phyloP scores from a whole-genome alignment of 2,113 vertebrate species.

The Gasterosteus aculeatus region DNA sequence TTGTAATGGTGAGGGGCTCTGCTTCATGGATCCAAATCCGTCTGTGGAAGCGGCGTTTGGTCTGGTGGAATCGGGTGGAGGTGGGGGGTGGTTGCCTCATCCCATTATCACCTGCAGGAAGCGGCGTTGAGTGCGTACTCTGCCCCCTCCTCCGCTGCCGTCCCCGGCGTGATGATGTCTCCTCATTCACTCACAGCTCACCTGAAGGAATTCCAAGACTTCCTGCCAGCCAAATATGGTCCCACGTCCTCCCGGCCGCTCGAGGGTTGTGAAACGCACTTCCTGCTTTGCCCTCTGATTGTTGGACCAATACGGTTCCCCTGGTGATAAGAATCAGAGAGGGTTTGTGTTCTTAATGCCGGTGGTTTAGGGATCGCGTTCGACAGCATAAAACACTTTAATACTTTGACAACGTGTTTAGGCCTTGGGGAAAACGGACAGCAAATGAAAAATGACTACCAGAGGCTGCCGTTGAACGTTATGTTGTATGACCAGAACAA shows the following conservation, averaged over 20 bases:
- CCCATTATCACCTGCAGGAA: slow-evolving; percentile 30
- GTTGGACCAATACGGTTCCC: too few species aligned
- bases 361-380: too few species aligned
- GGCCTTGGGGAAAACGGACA: neutral
- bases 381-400: too few species aligned
- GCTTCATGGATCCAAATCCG: neutral
- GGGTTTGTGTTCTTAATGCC: too few species aligned
- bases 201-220: slow-evolving; percentile 76
- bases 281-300: neutral
- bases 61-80: neutral
- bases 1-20: neutral
- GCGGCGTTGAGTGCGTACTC: slow-evolving; percentile 10
- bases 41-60: neutral
- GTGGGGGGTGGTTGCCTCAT: neutral
- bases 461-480: neutral
- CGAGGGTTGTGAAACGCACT: slow-evolving; percentile 51
- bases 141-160: slow-evolving; percentile 10
- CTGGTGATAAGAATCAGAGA: too few species aligned
- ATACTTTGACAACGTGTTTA: neutral
- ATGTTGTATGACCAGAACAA: neutral
- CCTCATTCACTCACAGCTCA: slow-evolving; percentile 40
- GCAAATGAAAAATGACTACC: neutral
- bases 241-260: slow-evolving; percentile 42
- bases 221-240: slow-evolving; percentile 79
- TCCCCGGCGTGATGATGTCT: slow-evolving; percentile 47